phyloP scores from a whole-genome alignment of 1,140 invertebrate genomes.

The Dendroctonus ponderosae region DNA sequence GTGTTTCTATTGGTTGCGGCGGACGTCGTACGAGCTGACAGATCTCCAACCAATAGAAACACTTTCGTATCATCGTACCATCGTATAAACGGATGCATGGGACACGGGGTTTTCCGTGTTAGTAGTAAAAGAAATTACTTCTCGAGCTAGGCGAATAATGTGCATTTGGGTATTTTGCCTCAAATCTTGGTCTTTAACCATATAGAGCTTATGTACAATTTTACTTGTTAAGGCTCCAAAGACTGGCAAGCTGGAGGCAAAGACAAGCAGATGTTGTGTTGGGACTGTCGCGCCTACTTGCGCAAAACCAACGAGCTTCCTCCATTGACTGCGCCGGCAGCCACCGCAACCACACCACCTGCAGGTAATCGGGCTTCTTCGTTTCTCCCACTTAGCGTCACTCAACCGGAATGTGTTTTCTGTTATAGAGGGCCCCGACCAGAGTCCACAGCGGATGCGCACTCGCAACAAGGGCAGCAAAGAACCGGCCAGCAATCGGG shows the following conservation, averaged over 20 bases:
- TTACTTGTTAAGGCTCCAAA: conserved; percentile 43
- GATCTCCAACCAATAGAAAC: too few relatives aligned
- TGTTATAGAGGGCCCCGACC: conserved; percentile 67
- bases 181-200: too few relatives aligned
- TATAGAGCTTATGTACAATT: too few relatives aligned
- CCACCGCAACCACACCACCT: conserved; percentile 38
- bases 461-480: conserved; percentile 80
- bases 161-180: too few relatives aligned
- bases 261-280: conserved; percentile 73
- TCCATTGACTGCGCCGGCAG: conserved; percentile 49
- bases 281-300: conserved; percentile 76
- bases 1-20: too few relatives aligned
- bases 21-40: too few relatives aligned
- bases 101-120: too few relatives aligned
- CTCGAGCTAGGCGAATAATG: too few relatives aligned
- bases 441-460: conserved; percentile 81
- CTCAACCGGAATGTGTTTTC: neutral
- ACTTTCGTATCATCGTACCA: too few relatives aligned
- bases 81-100: too few relatives aligned
- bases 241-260: conserved; percentile 76
- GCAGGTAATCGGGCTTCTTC: conserved; percentile 28
- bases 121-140: too few relatives aligned
- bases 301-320: conserved; percentile 83
- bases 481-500: conserved; percentile 56
- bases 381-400: neutral